Conservation (phyloP, 2,113 vertebrate species). For the Oophaga pumilio region DNA sequence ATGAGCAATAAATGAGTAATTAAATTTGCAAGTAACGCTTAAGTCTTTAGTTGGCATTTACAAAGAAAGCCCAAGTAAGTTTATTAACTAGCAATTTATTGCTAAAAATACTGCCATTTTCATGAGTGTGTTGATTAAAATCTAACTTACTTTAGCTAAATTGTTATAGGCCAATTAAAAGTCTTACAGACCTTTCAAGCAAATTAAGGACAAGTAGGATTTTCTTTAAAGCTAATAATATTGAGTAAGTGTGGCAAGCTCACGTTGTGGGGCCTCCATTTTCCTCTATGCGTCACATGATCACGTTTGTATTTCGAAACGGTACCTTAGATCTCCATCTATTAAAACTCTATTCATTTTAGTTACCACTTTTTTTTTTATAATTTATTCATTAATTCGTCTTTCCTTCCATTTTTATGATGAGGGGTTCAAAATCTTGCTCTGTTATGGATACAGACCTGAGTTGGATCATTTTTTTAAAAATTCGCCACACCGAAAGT, state of each 20-base stretch:
- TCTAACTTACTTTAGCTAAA: conserved; percentile 69
- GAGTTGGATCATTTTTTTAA: too few relatives aligned
- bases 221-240: conserved; percentile 58
- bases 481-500: too few relatives aligned
- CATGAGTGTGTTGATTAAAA: conserved; percentile 74
- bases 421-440: too few relatives aligned
- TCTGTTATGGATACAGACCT: too few relatives aligned
- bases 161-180: conserved; percentile 67
- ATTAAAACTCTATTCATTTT: not conserved
- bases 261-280: not conserved
- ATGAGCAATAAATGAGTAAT: conserved; percentile 80
- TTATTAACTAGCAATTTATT: conserved; percentile 79
- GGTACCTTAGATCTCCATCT: not conserved
- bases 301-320: not conserved
- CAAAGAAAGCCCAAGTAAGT: conserved; percentile 75
- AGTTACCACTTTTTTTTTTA: not conserved
- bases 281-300: not conserved
- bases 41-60: conserved; percentile 81
- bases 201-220: conserved; percentile 64
- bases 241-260: not conserved
- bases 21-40: conserved; percentile 75
- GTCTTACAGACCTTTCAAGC: conserved; percentile 66
- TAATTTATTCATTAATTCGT: not conserved
- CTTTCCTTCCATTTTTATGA: not conserved
- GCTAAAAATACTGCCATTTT: conserved; percentile 76